Evolutionary conservation across 2,797 vertebrate species (phyloP).

Genomic region (Pyrocephalus nanus): DNA sequence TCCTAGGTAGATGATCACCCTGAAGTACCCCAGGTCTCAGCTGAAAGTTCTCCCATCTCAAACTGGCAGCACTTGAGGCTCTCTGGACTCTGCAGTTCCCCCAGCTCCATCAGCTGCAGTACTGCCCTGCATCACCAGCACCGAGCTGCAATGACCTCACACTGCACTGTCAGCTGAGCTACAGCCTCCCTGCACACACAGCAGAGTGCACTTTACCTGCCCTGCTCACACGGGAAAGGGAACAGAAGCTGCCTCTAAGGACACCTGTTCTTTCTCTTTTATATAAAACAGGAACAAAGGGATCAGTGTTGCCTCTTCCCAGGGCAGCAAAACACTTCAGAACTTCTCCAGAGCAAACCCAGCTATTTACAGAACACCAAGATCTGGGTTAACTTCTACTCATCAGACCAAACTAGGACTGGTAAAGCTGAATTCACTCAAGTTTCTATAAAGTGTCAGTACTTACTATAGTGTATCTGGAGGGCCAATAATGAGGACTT

Average conservation of each 20-base stretch:
- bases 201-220: not conserved
- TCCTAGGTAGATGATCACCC: not conserved
- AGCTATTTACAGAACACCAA: not conserved
- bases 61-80: not conserved
- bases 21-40: not conserved
- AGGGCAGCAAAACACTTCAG: not conserved
- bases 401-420: not conserved
- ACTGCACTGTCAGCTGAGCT: not conserved
- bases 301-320: not conserved
- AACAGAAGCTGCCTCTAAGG: not conserved
- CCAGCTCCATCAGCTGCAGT: not conserved
- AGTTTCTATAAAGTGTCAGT: slow-evolving; percentile 48
- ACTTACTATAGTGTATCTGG: slow-evolving; percentile 99
- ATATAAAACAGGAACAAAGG: not conserved
- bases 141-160: not conserved
- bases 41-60: not conserved
- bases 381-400: not conserved
- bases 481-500: slow-evolving; percentile 98
- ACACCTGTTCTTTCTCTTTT: not conserved
- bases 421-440: not conserved
- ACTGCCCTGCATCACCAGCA: not conserved
- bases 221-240: not conserved
- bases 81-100: not conserved
- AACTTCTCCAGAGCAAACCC: not conserved
- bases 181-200: not conserved